Evolutionary conservation across 2,797 vertebrate species (phyloP).

Genomic region (Varecia variegata): DNA sequence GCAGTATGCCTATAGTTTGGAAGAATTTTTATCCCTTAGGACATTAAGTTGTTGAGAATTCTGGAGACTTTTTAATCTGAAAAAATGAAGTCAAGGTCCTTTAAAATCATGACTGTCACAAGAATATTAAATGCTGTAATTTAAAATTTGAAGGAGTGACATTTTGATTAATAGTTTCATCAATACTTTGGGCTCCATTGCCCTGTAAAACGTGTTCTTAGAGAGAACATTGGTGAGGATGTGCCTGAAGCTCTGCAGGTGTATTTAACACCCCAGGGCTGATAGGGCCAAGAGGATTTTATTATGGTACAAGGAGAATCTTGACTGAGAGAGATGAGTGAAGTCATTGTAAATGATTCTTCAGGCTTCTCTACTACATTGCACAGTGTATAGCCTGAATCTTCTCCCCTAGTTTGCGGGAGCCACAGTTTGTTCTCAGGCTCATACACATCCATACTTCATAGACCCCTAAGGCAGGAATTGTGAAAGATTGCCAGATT

Average conservation of each 20-base stretch:
- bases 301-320: neutral
- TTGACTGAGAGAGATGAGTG: neutral
- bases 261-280: neutral
- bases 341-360: neutral
- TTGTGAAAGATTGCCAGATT: neutral
- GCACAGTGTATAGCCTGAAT: fast-evolving
- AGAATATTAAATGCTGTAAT: conserved; percentile 55
- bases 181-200: neutral
- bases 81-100: neutral
- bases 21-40: neutral
- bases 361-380: neutral
- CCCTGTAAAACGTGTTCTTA: neutral
- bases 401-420: fast-evolving
- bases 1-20: neutral
- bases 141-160: conserved; percentile 31
- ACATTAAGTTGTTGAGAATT: neutral
- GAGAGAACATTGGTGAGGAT: neutral
- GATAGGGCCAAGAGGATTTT: no score
- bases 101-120: conserved; percentile 24
- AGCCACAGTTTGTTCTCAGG: neutral
- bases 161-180: conserved; percentile 53
- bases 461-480: neutral
- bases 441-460: fast-evolving
- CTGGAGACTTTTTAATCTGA: neutral
- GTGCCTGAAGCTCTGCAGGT: neutral